Evolutionary conservation across 1,140 invertebrate genomes (phyloP), one percentile per base, ranked within the genome.

Genomic region (Lordiphosa collinella): DNA sequence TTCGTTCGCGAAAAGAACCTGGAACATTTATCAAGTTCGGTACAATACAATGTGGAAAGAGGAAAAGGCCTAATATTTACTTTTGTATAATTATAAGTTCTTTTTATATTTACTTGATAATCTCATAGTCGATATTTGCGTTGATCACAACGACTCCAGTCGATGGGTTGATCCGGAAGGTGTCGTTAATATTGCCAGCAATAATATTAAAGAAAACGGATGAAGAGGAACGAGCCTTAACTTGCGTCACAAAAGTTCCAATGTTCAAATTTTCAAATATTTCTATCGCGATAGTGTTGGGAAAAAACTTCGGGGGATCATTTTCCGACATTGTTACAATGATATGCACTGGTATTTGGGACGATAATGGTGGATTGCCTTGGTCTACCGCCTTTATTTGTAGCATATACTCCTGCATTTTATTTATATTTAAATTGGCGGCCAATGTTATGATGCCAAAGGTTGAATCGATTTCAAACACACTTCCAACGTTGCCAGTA

Each of bases 261-360:
- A 93, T 87, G 6, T 93, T 92, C 66, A 94, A 92, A 88, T 97
- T 96, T 90, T 99, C 97, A 62, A 92, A 93, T 7, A 98, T 93
- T 89, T 97, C 96, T 0, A 93, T 92, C 35, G 92, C 92, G 47
- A 94, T 92, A 69, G 93, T 92, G 8, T 90, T 89, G 44, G 91
- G 89, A 1, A 90, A 85, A 89, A 96, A 96, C 44, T 92, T 82
- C 2, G 97, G 97, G 12, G 96, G 94, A 48, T 95, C 94, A 88
- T 97, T 96, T 73, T 96, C 95, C 0, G 96, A 95, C 91, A 97
- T 95, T 0, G 95, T 96, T 7, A 98, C 91, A 80, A 94, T 91
- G 10, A 98, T 94, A 85, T 96, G 95, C 1, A 98, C 95, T 12
- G 94, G 95, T 11, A 97, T 91, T 18, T 94, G 94, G 49, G 94